Evolutionary conservation across 2,888 invertebrate species (phyloP), one percentile per base, ranked within the genome.

Genomic region (Rapana venosa): DNA sequence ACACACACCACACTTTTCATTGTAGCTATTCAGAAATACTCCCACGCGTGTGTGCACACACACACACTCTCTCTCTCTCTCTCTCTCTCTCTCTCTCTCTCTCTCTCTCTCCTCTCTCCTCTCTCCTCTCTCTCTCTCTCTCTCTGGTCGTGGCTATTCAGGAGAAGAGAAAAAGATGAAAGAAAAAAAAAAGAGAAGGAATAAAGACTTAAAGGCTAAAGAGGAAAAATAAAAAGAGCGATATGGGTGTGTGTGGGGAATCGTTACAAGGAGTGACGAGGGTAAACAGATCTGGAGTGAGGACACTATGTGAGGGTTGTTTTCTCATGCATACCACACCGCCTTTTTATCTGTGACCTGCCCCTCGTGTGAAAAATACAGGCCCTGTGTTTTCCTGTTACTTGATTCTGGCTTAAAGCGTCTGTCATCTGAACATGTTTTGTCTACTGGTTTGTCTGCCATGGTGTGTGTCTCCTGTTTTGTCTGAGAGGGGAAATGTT

Each of bases 401-500:
- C 58, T 85, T 47, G 85, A 85, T 15, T 86, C 22, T 26, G 13
- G n/a, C n/a, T 47, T 47, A 20, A 85, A 58, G 86, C 58, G n/a
- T 26, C 58, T 86, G 86, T 86, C 66, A 86, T n/a, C 58, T 30
- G 30, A 17, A 6, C 86, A 86, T 58, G 86, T 86, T 58, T 86
- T 58, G 30, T 61, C 86, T 61, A n/a, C 32, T 86, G n/a, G n/a
- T 74, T 17, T 74, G 74, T 74, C 74, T 74, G 74, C n/a, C 17
- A 1, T n/a, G n/a, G n/a, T n/a, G n/a, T 74, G 26, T 26, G 22
- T n/a, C n/a, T 74, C 74, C 4, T n/a, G 74, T 74, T 74, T 74
- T 74, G 74, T 74, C 74, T n/a, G n/a, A n/a, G 74, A 74, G 22
- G 15, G 61, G 61, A 13, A 61, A 61, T 15, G 47, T 47, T 47